Percentiles rank a stretch among this genome's conserved stretches.
phyloP scores from a whole-genome alignment of 2,888 invertebrate genomes.

The Himalopsyche kuldschensis region DNA sequence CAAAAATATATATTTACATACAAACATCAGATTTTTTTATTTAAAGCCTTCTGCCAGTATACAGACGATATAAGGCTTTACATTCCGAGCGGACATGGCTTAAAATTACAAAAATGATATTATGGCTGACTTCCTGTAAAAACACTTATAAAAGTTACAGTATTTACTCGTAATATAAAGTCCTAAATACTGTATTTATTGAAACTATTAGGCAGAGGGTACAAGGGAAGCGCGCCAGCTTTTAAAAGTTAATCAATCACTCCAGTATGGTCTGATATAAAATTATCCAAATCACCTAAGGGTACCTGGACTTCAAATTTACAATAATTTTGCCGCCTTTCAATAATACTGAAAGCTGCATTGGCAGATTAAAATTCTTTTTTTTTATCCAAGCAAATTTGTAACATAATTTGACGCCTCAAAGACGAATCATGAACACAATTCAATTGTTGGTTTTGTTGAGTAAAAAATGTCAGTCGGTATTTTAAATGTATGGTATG shows the following conservation, averaged over 20 bases:
- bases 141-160: too few species aligned
- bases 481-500: too few species aligned
- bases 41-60: too few species aligned
- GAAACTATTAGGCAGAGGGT: not conserved
- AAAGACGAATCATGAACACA: not conserved
- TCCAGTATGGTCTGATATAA: not conserved
- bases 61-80: too few species aligned
- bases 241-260: not conserved
- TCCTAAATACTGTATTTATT: not conserved
- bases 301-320: not conserved
- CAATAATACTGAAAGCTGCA: not conserved
- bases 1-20: too few species aligned
- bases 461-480: too few species aligned
- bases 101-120: too few species aligned
- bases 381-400: not conserved
- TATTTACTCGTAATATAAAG: not conserved
- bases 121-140: too few species aligned
- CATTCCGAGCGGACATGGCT: too few species aligned
- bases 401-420: not conserved
- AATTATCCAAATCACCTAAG: not conserved
- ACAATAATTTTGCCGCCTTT: not conserved
- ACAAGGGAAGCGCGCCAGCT: not conserved
- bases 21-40: too few species aligned
- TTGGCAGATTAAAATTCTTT: not conserved
- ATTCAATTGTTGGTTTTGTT: too few species aligned